Conservation (phyloP, 2,113 vertebrate genomes). For the Odontesthes bonariensis region DNA sequence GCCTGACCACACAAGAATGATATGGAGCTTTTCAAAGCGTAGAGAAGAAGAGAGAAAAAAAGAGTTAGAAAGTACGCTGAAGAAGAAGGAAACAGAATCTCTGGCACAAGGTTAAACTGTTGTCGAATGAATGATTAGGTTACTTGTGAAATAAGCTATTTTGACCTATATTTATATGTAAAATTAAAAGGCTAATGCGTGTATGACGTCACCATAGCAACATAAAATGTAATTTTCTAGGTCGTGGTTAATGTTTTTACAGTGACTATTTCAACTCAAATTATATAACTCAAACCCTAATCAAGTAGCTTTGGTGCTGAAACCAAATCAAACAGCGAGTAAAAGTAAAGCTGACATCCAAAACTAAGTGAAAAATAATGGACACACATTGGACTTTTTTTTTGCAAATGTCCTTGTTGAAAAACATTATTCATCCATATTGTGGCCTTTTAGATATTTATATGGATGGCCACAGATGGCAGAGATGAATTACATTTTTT, state of each 20-base stretch:
- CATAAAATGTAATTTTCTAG: not conserved
- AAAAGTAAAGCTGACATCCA: not conserved
- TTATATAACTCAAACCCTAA: not conserved
- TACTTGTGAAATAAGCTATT: not conserved
- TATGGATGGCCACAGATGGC: too few species aligned
- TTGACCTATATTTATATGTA: not conserved
- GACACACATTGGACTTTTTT: not conserved
- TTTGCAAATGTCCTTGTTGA: not conserved
- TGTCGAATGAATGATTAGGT: not conserved
- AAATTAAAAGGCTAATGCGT: not conserved
- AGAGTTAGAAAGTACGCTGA: not conserved
- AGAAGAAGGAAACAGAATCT: not conserved
- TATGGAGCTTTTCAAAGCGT: constrained; percentile 22
- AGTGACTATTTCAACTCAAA: too few species aligned
- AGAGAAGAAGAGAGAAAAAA: not conserved
- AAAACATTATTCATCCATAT: not conserved
- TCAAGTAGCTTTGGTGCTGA: not conserved
- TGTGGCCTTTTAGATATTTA: too few species aligned
- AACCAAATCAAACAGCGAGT: not conserved
- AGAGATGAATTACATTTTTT: too few species aligned
- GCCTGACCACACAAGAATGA: constrained; percentile 45
- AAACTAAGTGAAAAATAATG: not conserved
- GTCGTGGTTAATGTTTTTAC: too few species aligned
- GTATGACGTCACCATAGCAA: not conserved
- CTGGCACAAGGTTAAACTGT: constrained; percentile 2